These are phyloP conservation scores for Drosophila cardini DNA, from an alignment of 1,140 invertebrate genomes.

Conservation along the genomic window DNA sequence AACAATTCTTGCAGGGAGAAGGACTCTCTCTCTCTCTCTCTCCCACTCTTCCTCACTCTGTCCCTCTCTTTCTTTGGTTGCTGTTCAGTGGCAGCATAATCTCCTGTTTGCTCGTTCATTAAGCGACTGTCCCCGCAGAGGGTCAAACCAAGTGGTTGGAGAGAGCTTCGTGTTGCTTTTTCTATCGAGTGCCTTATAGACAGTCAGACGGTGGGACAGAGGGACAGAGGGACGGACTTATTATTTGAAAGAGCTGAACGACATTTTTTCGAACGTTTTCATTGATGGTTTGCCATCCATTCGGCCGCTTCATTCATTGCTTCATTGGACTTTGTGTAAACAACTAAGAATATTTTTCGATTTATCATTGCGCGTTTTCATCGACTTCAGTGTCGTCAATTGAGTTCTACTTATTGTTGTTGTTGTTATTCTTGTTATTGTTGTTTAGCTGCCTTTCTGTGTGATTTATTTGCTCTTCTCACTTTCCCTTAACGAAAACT, in stretches of 20 bases:
- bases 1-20: slow-evolving; percentile 43
- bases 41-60: too few relatives aligned
- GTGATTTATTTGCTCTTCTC: slow-evolving; percentile 68
- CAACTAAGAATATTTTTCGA: slow-evolving; percentile 78
- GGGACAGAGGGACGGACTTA: slow-evolving; percentile 7
- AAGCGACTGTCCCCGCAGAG: slow-evolving; percentile 49
- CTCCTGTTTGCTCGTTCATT: slow-evolving; percentile 71
- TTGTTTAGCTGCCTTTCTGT: slow-evolving; percentile 46
- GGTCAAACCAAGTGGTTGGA: slow-evolving; percentile 36
- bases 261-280: slow-evolving; percentile 44
- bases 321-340: slow-evolving; percentile 69
- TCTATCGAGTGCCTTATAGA: slow-evolving; percentile 47
- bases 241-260: slow-evolving; percentile 26
- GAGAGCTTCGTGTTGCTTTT: slow-evolving; percentile 56
- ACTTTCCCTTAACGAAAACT: slow-evolving; percentile 18
- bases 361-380: slow-evolving; percentile 76
- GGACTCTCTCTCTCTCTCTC: background rate
- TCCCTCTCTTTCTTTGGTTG: too few relatives aligned
- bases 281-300: slow-evolving; percentile 24
- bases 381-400: slow-evolving; percentile 37
- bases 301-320: slow-evolving; percentile 28
- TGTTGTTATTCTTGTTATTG: background rate
- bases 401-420: slow-evolving; percentile 23
- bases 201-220: background rate
- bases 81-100: slow-evolving; percentile 70